Evolutionary conservation across 2,113 vertebrate species (phyloP), one percentile per base, ranked within the genome.

Genomic region (Pachycephala philippinensis): DNA sequence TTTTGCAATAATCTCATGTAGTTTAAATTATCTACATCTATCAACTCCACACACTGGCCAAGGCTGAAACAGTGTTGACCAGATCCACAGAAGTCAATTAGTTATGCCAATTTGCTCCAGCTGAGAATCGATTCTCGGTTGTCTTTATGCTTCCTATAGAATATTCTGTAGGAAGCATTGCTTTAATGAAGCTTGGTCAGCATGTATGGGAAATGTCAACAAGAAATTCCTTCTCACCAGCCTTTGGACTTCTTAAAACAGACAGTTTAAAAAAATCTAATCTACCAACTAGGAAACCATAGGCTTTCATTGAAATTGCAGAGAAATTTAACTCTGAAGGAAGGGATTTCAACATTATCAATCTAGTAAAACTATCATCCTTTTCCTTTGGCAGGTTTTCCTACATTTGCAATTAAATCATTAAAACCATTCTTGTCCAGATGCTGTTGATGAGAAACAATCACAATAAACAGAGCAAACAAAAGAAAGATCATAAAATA

Each of bases 101-200:
- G 92, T 92, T 93, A 96, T 96, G 96, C 92, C 90, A 89, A 86
- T 93, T 95, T 96, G 76, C 90, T 94, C 88, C 90, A 89, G 92
- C 92, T 92, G 85, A 87, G 93, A 92, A 95, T 86, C 28, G 42
- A 95, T 96, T 94, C 64, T 88, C 1, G 0, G 44, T 81, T 92
- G 72, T 68, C 75, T 84, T 86, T 92, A 64, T 54, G 56, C n/a
- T 94, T 96, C 75, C 76, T 59, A 78, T 16, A 90, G 83, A 89
- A 95, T 89, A 92, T 94, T 88, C 87, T 84, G 72, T 63, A 93
- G 88, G 80, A 95, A 89, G 45, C 45, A 57, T 17, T 75, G 90
- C 82, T 87, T 92, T 92, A 86, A 87, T 53, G 76, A 92, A 68
- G 22, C 75, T 89, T 70, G 52, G 64, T 88, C 79, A 90, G 64